Base-by-base conservation (phyloP, 2,113 vertebrate genomes). In the Hypocryptadius cinnamomeus region DNA sequence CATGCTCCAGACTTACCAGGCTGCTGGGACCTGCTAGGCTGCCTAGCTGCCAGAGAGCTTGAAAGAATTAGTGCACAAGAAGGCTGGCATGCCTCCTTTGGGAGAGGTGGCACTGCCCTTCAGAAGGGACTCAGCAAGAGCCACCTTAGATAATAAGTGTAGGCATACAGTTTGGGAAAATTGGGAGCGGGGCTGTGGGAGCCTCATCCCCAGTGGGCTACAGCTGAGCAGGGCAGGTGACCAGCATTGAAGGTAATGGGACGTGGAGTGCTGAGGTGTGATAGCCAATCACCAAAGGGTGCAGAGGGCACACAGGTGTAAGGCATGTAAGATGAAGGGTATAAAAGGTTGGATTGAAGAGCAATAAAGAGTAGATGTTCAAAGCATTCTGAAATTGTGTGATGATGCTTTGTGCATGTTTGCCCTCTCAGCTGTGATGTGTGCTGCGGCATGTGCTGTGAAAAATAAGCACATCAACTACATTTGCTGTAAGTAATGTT, bases 401-500 rank as follows among this genome's bases (percentile, higher is more conserved):
- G 4, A 13, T n/a, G 31, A 22, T 56, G 7, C 2, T n/a, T 22
- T 22, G 33, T 13, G 19, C 15, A 15, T 23, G 13, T 13, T n/a
- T 33, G 13, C 21, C 1, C 2, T n/a, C 21, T 56, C 21, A 15
- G 23, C 54, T n/a, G 33, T 4, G 6, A 22, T 3, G 6, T 33
- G 31, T 22, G 31, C 5, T 21, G 19, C 22, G 12, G 47, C 12
- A 23, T 6, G 14, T 22, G 19, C 31, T 56, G 13, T n/a, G 54
- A 56, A 10, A n/a, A 56, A n/a, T 22, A 17, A 37, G n/a, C 12
- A 45, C 0, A 0, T 48, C 45, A 57, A 1, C 28, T 72, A 4
- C 20, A 11, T 53, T 88, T 80, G 25, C 59, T 83, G 23, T 25
- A 76, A 87, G 35, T 47, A 47, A n/a, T 45, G 13, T 18, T 23